A percentile compares a stretch with the other conserved stretches of the same genome.
Conservation (phyloP, 2,888 invertebrate species). For the Pristionchus exspectatus region DNA sequence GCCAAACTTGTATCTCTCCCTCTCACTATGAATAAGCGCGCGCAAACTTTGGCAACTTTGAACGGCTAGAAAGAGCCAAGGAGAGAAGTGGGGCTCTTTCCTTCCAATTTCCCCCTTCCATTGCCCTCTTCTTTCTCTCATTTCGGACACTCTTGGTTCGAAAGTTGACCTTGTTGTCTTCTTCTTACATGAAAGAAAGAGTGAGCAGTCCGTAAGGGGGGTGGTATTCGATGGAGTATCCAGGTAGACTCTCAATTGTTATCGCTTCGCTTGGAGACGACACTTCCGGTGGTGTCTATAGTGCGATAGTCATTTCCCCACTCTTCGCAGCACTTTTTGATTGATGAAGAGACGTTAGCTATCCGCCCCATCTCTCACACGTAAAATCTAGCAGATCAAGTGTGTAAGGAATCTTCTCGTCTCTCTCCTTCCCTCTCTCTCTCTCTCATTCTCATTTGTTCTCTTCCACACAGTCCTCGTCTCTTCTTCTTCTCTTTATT, state of each 20-base stretch:
- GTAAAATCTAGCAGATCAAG: constrained; percentile 28
- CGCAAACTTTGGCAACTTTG: constrained; percentile 40
- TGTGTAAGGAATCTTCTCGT: constrained; percentile 44
- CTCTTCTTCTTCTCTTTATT: constrained; percentile 24
- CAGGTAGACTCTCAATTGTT: neutral
- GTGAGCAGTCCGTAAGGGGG: neutral
- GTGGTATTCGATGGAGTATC: neutral
- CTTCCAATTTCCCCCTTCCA: neutral
- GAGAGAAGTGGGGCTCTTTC: neutral
- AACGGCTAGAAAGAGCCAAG: constrained; percentile 10
- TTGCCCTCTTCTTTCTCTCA: constrained; percentile 3
- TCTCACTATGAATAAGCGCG: constrained; percentile 12
- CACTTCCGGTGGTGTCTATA: neutral
- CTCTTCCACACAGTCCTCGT: constrained; percentile 31
- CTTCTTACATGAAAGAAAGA: neutral
- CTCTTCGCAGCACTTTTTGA: constrained; percentile 35
- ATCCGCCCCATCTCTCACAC: constrained; percentile 24
- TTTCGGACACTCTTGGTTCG: constrained; percentile 9
- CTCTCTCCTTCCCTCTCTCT: constrained; percentile 15
- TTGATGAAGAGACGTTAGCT: neutral
- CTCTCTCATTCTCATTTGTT: constrained; percentile 33
- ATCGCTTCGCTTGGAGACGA: neutral
- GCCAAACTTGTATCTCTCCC: constrained; percentile 36
- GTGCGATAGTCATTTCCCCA: neutral
- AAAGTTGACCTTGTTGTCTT: constrained; percentile 15